A percentile compares a stretch with the other conserved stretches of the same genome.
phyloP scores from a whole-genome alignment of 2,888 invertebrate genomes.

The Myathropa florea region DNA sequence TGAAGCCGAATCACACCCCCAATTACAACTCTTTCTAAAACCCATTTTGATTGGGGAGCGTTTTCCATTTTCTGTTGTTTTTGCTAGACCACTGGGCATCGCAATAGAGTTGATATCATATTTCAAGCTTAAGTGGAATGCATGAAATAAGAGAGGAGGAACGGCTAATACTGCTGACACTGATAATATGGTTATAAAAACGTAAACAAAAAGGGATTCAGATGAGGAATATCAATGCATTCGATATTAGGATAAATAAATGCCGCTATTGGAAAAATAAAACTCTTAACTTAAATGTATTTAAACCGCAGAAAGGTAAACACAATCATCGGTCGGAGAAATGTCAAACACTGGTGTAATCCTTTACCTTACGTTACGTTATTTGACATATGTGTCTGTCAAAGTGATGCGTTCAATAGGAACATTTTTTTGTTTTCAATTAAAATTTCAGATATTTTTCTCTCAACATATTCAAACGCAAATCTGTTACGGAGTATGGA shows the following conservation, averaged over 20 bases:
- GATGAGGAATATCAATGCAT: neutral
- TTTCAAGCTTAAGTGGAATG: neutral
- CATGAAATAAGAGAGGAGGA: neutral
- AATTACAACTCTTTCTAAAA: constrained; percentile 70
- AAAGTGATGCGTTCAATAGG: neutral
- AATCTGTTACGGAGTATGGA: no score
- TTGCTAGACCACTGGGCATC: neutral
- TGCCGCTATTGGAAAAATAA: neutral
- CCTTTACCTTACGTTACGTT: neutral
- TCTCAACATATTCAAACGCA: no score
- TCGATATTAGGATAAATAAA: neutral
- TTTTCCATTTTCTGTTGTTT: constrained; percentile 31
- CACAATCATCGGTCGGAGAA: neutral
- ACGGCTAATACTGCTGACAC: neutral
- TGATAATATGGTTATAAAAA: neutral
- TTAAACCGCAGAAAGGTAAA: no score
- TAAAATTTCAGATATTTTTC: neutral
- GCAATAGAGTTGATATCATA: neutral
- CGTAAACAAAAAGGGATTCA: neutral
- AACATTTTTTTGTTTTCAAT: no score
- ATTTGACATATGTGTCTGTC: neutral
- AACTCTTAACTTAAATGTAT: no score
- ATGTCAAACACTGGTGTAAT: neutral
- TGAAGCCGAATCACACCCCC: constrained; percentile 70
- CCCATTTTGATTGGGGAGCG: constrained; percentile 71